Conservation (phyloP, 2,888 invertebrate species). For the Melipona beecheii region DNA sequence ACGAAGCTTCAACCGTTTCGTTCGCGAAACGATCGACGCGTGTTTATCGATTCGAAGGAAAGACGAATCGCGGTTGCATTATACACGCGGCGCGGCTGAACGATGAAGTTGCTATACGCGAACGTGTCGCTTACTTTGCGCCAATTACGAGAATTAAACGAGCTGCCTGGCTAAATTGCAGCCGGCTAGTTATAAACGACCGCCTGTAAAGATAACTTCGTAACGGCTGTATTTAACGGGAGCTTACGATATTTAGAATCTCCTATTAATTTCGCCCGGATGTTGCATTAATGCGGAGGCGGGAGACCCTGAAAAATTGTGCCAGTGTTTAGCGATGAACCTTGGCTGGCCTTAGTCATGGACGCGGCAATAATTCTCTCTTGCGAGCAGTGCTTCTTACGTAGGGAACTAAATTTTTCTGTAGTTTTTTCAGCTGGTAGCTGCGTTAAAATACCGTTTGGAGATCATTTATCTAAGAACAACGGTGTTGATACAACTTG, state of each 20-base stretch:
- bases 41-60: slow-evolving; percentile 56
- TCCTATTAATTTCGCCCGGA: slow-evolving; percentile 26
- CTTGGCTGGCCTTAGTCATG: not conserved
- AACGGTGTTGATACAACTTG: too few species aligned
- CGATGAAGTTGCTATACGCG: slow-evolving; percentile 14
- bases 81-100: not conserved
- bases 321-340: slow-evolving; percentile 11
- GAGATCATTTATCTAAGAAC: too few species aligned
- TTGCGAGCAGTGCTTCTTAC: too few species aligned
- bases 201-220: slow-evolving; percentile 33
- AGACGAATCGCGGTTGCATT: slow-evolving; percentile 13
- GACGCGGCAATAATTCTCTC: not conserved
- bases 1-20: slow-evolving; percentile 54
- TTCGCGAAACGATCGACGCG: slow-evolving; percentile 41
- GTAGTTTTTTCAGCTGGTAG: not conserved
- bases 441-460: not conserved
- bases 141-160: slow-evolving; percentile 55
- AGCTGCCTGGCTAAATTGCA: slow-evolving; percentile 31
- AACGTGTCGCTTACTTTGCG: slow-evolving; percentile 10
- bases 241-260: slow-evolving; percentile 30
- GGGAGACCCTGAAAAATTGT: slow-evolving; percentile 26
- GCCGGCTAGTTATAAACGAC: slow-evolving; percentile 38
- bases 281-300: slow-evolving; percentile 2
- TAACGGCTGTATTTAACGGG: slow-evolving; percentile 42
- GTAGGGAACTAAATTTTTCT: too few species aligned